phyloP scores from a whole-genome alignment of 2,888 invertebrate species.

The Plutella xylostella region DNA sequence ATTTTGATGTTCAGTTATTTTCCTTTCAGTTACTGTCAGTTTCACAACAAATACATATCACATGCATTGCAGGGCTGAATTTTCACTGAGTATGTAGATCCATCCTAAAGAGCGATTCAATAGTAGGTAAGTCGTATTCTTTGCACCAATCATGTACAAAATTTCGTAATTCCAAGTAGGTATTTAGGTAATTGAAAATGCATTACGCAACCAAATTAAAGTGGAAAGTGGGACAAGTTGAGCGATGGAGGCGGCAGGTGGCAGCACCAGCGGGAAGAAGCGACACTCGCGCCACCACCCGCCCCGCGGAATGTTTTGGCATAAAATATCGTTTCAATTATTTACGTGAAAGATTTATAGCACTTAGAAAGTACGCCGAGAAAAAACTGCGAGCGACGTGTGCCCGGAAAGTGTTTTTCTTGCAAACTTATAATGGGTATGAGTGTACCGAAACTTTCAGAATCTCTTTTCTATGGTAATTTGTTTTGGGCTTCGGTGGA shows the following conservation, averaged over 20 bases:
- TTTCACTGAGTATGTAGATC: too few species aligned
- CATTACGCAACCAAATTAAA: conserved; percentile 71
- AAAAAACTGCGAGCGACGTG: conserved; percentile 66
- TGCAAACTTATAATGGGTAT: conserved; percentile 67
- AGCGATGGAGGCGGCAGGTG: conserved; percentile 58
- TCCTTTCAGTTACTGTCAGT: too few species aligned
- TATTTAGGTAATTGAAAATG: conserved; percentile 68
- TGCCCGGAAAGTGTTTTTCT: conserved; percentile 70
- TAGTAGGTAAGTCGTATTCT: too few species aligned
- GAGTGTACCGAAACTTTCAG: conserved; percentile 62
- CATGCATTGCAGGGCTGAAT: too few species aligned
- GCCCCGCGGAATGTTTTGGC: conserved; percentile 66
- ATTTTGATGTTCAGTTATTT: too few species aligned
- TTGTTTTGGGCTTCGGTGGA: conserved; percentile 54
- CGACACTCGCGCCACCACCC: conserved; percentile 53
- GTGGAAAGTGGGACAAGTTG: conserved; percentile 67
- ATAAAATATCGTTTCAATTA: conserved; percentile 73
- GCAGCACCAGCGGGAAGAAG: conserved; percentile 15
- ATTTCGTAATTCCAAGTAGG: background rate
- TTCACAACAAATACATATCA: too few species aligned
- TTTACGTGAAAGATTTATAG: conserved; percentile 69
- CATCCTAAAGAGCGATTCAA: too few species aligned
- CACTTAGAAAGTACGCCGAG: conserved; percentile 69
- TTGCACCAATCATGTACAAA: background rate
- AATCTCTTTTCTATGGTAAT: conserved; percentile 70